Percentiles rank a stretch among this genome's conserved stretches.
Conservation (phyloP, 2,113 vertebrate genomes). For the Bucco capensis region DNA sequence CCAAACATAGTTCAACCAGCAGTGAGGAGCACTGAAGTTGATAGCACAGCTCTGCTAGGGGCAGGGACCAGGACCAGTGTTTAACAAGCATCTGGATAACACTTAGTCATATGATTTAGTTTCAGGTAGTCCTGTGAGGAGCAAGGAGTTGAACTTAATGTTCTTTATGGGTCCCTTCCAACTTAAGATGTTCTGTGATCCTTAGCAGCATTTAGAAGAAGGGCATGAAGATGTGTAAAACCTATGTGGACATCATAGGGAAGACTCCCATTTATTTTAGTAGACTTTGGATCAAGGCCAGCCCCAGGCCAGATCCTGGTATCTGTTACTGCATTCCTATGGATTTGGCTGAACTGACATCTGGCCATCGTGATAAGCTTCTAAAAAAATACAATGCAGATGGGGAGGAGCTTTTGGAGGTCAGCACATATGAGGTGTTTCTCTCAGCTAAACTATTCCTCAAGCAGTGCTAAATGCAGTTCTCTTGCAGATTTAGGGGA, state of each 20-base stretch:
- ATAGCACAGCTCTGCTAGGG: background rate
- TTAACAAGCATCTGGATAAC: background rate
- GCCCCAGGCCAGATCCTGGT: background rate
- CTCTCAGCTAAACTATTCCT: background rate
- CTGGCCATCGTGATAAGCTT: conserved; percentile 10
- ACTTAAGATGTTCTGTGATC: background rate
- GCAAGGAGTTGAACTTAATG: background rate
- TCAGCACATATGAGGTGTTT: background rate
- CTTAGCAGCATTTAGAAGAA: background rate
- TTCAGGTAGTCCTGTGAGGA: background rate
- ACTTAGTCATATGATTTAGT: background rate
- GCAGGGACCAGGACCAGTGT: background rate
- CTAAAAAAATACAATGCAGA: background rate
- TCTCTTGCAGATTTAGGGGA: background rate
- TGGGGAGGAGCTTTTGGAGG: conserved; percentile 4
- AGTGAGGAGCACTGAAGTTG: background rate
- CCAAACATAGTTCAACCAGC: background rate
- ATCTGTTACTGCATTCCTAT: conserved; percentile 41
- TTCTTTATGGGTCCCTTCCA: background rate
- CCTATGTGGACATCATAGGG: background rate
- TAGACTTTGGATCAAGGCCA: background rate
- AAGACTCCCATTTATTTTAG: background rate
- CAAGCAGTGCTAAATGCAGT: background rate
- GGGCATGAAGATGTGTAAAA: background rate
- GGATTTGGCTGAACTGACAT: conserved; percentile 38